Evolutionary conservation across 2,113 vertebrate genomes (phyloP).

Genomic region (Ctenodactylus gundi): DNA sequence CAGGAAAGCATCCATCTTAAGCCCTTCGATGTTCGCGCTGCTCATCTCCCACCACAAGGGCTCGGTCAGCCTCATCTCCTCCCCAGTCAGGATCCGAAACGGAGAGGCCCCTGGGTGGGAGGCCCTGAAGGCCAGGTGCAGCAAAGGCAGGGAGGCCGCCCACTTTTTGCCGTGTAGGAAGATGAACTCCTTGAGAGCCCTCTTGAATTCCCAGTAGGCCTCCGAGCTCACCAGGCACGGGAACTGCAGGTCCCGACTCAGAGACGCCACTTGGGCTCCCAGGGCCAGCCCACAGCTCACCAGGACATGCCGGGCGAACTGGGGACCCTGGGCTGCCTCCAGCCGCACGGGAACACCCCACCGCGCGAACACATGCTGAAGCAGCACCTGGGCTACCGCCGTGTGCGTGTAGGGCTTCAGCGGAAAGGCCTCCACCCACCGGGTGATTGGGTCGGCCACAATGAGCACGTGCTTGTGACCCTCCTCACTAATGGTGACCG

Average conservation of each 20-base stretch:
- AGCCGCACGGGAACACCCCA: slow-evolving; percentile 70
- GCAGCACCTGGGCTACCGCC: slow-evolving; percentile 69
- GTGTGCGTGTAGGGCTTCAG: slow-evolving; percentile 71
- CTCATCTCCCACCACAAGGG: slow-evolving; percentile 78
- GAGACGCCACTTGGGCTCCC: slow-evolving; percentile 56
- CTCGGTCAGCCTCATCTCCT: not conserved
- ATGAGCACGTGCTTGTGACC: slow-evolving; percentile 72
- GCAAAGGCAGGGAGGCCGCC: slow-evolving; percentile 63
- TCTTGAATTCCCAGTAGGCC: slow-evolving; percentile 75
- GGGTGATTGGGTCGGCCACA: slow-evolving; percentile 64
- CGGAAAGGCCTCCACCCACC: slow-evolving; percentile 73
- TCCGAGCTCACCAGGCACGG: slow-evolving; percentile 58
- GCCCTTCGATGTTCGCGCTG: slow-evolving; percentile 62
- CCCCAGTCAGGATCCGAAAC: slow-evolving; percentile 46
- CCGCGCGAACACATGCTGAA: slow-evolving; percentile 72
- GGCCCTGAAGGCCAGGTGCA: slow-evolving; percentile 74
- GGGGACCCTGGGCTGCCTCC: slow-evolving; percentile 67
- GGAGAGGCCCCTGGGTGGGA: slow-evolving; percentile 41
- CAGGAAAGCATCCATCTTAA: slow-evolving; percentile 75
- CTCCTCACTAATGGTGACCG: slow-evolving; percentile 55
- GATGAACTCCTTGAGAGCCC: slow-evolving; percentile 74
- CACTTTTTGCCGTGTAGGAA: slow-evolving; percentile 69
- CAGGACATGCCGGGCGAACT: slow-evolving; percentile 72
- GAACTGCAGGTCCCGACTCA: slow-evolving; percentile 70
- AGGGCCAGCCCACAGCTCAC: slow-evolving; percentile 72